Percentiles rank a stretch among this genome's conserved stretches.
Conservation (phyloP, 2,797 vertebrate genomes). For the Alauda arvensis region DNA sequence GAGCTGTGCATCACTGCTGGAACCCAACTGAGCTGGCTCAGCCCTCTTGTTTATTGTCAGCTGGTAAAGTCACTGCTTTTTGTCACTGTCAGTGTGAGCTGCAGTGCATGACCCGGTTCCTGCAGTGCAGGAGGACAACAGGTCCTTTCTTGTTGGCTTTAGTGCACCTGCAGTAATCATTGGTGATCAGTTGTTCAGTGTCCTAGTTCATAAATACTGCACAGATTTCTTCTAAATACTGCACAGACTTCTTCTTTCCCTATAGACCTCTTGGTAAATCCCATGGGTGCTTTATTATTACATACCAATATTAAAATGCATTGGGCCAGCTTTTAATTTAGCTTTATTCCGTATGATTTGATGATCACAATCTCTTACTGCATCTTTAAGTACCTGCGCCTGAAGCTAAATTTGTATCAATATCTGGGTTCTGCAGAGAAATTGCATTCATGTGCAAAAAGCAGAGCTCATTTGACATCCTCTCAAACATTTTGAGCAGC, state of each 20-base stretch:
- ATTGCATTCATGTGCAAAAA: not conserved
- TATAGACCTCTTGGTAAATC: not conserved
- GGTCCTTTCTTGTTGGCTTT: not conserved
- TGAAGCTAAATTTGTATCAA: not conserved
- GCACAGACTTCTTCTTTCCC: not conserved
- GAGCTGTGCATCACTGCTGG: rapidly evolving
- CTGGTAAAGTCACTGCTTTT: not conserved
- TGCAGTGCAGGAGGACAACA: not conserved
- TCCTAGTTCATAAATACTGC: not conserved
- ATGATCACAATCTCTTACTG: not conserved
- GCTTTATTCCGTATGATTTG: not conserved
- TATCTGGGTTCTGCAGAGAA: not conserved
- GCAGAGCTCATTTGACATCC: not conserved
- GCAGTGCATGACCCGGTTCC: rapidly evolving
- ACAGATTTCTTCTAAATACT: not conserved
- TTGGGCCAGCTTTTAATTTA: not conserved
- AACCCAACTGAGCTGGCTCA: not conserved
- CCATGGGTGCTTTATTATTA: not conserved
- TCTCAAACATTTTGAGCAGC: not conserved
- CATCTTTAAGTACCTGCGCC: not conserved
- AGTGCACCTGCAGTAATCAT: too few relatives aligned
- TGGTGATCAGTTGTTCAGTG: not conserved
- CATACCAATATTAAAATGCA: not conserved
- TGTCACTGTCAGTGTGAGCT: not conserved
- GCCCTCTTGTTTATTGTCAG: not conserved